Evolutionary conservation across 2,113 vertebrate genomes (phyloP), one percentile per base, ranked within the genome.

Genomic region (Xenopus laevis): DNA sequence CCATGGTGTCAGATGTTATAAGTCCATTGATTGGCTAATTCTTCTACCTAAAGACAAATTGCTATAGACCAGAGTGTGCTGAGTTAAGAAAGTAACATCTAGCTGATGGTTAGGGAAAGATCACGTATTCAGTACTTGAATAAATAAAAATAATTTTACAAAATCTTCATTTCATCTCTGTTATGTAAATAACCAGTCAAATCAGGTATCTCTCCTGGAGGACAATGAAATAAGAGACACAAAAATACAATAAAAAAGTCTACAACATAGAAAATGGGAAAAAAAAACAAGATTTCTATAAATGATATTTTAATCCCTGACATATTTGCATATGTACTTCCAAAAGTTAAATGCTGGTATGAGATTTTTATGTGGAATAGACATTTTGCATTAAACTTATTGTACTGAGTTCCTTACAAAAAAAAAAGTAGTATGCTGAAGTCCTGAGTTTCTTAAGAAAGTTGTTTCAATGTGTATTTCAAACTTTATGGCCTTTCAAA

Each of bases 401-500:
- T 40, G 8, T 40, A 40, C 6, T 9, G 18, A 57, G 45, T 23
- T 10, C 53, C 33, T 57, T 64, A 60, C 53, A 53, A 40, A 33
- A 70, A 10, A 66, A 10, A 68, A 40, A 27, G 23, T 27, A 27
- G 40, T 47, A 30, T n/a, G 30, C 30, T 45, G 40, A 10, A 67
- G n/a, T 27, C 74, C 74, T 77, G 74, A 77, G 74, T 77, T 27
- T 70, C 59, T 63, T 16, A 50, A 55, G 15, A 77, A 47, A 65
- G 27, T 62, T 63, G 47, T 55, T 64, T 69, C 59, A 55, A 74
- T 46, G 30, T 16, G 52, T 27, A 50, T 50, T 18, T 45, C 53
- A n/a, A n/a, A n/a, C 17, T n/a, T 8, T n/a, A 55, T 55, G 53
- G 15, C 53, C 8, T 55, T 55, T 9, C 4, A n/a, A 4, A 55